phyloP scores from a whole-genome alignment of 2,888 invertebrate genomes.

The Shargacucullia verbasci region DNA sequence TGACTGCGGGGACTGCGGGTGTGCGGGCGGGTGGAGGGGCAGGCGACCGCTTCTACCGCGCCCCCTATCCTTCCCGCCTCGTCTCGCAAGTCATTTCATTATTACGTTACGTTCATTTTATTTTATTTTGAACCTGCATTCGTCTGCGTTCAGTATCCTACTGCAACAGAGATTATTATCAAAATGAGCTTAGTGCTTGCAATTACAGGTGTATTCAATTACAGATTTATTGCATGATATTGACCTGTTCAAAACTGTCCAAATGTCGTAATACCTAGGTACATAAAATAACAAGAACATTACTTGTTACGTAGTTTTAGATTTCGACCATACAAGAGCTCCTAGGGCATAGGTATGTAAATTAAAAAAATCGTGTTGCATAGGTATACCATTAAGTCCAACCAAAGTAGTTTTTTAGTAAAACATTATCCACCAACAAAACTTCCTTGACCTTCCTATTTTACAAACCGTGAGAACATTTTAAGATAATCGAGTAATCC shows the following conservation, averaged over 20 bases:
- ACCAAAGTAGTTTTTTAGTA: background rate
- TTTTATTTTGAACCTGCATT: conserved; percentile 74
- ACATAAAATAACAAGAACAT: too few relatives aligned
- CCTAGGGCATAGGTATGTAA: too few relatives aligned
- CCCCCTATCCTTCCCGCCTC: conserved; percentile 80
- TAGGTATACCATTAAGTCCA: background rate
- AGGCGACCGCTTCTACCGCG: conserved; percentile 72
- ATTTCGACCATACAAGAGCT: too few relatives aligned
- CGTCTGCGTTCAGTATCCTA: conserved; percentile 52
- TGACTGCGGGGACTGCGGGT: conserved; percentile 75
- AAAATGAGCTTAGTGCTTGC: conserved; percentile 22
- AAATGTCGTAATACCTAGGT: background rate
- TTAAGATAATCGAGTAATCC: conserved; percentile 4
- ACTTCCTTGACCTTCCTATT: background rate
- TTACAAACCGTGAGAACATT: conserved; percentile 5
- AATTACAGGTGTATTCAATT: conserved; percentile 25
- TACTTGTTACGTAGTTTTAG: too few relatives aligned
- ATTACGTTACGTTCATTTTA: conserved; percentile 79
- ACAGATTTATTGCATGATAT: conserved; percentile 19
- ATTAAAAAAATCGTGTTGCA: too few relatives aligned
- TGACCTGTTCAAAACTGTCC: conserved; percentile 10
- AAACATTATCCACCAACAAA: background rate
- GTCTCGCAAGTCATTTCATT: conserved; percentile 83
- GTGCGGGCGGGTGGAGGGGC: conserved; percentile 65
- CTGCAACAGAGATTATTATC: conserved; percentile 42